These are phyloP conservation scores for Calliopum simillimum DNA, from an alignment of 2,888 invertebrate species.

Conservation along the genomic window DNA sequence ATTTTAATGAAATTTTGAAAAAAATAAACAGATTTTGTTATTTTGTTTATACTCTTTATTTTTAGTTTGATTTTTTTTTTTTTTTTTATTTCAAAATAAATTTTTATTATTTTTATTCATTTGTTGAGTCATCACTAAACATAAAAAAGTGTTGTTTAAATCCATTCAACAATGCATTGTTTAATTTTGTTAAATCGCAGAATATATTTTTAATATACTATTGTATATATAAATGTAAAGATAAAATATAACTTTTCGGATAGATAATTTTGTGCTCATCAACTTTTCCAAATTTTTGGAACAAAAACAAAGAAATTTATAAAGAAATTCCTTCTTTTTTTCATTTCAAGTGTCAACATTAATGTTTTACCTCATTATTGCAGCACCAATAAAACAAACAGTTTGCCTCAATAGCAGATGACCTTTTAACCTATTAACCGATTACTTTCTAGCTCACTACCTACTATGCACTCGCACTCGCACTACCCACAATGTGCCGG, in stretches of 20 bases:
- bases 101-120: background rate
- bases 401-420: conserved; percentile 7
- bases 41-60: conserved; percentile 25
- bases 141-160: no score
- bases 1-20: no score
- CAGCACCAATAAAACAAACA: background rate
- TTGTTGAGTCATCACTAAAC: background rate
- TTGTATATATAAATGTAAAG: no score
- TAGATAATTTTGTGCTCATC: background rate
- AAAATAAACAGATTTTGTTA: conserved; percentile 25
- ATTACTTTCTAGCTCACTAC: conserved; percentile 15
- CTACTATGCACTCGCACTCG: no score
- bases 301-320: no score
- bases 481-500: background rate
- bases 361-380: background rate
- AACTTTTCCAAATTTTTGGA: no score
- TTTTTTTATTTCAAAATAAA: background rate
- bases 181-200: no score
- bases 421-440: conserved; percentile 33
- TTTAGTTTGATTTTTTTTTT: background rate
- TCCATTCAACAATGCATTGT: background rate
- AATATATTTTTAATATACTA: no score
- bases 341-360: background rate
- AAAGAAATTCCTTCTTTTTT: no score
- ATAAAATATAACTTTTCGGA: no score